Evolutionary conservation across 1,140 invertebrate genomes (phyloP).

Genomic region (Lutraria rhynchaena): DNA sequence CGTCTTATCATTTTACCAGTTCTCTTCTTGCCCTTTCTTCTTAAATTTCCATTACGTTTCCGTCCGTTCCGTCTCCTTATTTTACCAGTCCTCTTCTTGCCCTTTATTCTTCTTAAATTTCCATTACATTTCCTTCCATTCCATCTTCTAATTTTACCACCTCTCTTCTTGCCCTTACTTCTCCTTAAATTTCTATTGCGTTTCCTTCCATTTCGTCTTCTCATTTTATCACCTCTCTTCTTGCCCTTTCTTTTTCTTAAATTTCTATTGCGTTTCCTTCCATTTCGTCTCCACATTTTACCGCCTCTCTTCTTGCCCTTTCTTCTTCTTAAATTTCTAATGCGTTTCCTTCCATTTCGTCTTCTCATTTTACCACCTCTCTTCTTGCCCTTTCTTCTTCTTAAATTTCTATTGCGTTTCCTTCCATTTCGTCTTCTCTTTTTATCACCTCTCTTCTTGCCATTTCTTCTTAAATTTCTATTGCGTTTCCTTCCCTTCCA

Average conservation of each 20-base stretch:
- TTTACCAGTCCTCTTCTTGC: background rate
- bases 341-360: background rate
- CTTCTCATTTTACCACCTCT: background rate
- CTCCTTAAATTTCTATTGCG: too few species aligned
- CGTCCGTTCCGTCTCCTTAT: background rate
- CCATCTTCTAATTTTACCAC: background rate
- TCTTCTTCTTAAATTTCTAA: background rate
- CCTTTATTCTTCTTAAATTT: background rate
- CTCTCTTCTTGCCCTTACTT: background rate
- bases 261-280: background rate
- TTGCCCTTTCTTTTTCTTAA: background rate
- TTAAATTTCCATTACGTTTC: background rate
- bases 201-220: background rate
- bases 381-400: background rate
- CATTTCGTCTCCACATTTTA: background rate
- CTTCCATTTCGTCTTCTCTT: background rate
- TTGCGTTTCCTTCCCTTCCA: slow-evolving; percentile 11
- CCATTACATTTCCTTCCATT: background rate
- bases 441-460: slow-evolving; percentile 4
- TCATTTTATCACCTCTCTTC: background rate
- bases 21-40: background rate
- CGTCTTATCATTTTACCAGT: background rate
- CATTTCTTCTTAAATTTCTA: background rate
- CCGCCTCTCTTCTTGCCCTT: background rate
- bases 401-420: background rate